Evolutionary conservation across 2,888 invertebrate species (phyloP).

Genomic region (Heliconius cydno): DNA sequence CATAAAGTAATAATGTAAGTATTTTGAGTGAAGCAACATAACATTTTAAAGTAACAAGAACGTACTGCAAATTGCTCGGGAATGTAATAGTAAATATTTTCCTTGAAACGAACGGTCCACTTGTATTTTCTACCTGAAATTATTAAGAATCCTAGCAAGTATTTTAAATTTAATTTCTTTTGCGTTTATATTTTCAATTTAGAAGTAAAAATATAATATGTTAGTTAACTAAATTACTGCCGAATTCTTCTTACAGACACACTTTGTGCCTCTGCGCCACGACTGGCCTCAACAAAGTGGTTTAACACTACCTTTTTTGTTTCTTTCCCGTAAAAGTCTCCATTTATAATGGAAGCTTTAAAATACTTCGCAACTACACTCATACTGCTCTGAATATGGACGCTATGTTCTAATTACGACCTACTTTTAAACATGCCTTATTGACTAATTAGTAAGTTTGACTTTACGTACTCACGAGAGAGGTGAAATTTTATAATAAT

Average conservation of each 20-base stretch:
- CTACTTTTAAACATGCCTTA: slow-evolving; percentile 23
- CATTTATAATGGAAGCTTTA: slow-evolving; percentile 5
- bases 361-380: not conserved
- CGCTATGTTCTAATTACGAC: slow-evolving; percentile 21
- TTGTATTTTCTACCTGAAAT: slow-evolving; percentile 34
- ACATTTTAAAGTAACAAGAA: slow-evolving; percentile 42
- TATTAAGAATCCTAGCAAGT: slow-evolving; percentile 17
- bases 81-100: slow-evolving; percentile 46
- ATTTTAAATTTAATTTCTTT: not conserved
- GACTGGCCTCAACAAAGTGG: too few relatives aligned
- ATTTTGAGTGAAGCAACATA: slow-evolving; percentile 15
- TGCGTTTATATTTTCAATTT: not conserved
- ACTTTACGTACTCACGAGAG: not conserved
- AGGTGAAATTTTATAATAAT: not conserved
- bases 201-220: not conserved
- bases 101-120: slow-evolving; percentile 34
- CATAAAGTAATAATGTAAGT: slow-evolving; percentile 20
- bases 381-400: not conserved
- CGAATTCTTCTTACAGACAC: too few relatives aligned
- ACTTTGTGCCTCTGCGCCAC: too few relatives aligned
- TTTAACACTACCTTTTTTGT: not conserved
- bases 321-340: slow-evolving; percentile 6
- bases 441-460: slow-evolving; percentile 23
- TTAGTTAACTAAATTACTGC: not conserved
- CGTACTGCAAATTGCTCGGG: slow-evolving; percentile 40